Base-by-base conservation (phyloP, 2,888 invertebrate genomes). In the Dicranocentrus wangi region DNA sequence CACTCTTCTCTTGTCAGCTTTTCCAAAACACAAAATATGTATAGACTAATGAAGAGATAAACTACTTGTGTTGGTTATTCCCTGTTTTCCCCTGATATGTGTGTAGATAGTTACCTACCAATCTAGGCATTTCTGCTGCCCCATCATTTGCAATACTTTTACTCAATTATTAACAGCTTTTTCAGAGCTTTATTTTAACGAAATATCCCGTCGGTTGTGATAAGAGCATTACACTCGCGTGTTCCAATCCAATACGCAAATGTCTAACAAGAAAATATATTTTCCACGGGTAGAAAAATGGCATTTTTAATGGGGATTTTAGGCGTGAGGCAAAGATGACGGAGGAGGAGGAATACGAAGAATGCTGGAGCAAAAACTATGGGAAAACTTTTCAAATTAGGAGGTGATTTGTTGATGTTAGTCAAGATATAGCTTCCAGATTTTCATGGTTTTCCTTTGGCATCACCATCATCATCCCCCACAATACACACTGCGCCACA, bases 321-420 rank as follows among this genome's bases (percentile, higher is more conserved):
- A 39, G 63, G 75, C n/a, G 25, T 42, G 55, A 17, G 61, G 53
- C n/a, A 23, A 60, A 51, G 61, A 77, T 39, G 61, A 17, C 65
- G 75, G 13, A 63, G 60, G 55, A 15, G 25, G 3, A 43, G 7
- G 69, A 63, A 19, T 13, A n/a, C 32, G 17, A 63, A 63, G 23
- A 63, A 63, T 8, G 47, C n/a, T 63, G 13, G 66, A 68, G 51
- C 25, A 53, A 60, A 42, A 51, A 65, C 71, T 79, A 79, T 71
- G 78, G 65, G 71, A 79, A 71, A 79, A 79, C 47, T 79, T 79
- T 79, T 79, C 78, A 79, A 79, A 79, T 79, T 79, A 79, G 71
- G 43, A 71, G 78, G 78, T 79, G 78, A 79, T 79, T 79, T 71
- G 78, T 79, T 79, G 70, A 70, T 60, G 70, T 42, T 63, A 77